These are phyloP conservation scores for Bombus fervidus DNA, from an alignment of 1,140 invertebrate species.

Conservation along the genomic window DNA sequence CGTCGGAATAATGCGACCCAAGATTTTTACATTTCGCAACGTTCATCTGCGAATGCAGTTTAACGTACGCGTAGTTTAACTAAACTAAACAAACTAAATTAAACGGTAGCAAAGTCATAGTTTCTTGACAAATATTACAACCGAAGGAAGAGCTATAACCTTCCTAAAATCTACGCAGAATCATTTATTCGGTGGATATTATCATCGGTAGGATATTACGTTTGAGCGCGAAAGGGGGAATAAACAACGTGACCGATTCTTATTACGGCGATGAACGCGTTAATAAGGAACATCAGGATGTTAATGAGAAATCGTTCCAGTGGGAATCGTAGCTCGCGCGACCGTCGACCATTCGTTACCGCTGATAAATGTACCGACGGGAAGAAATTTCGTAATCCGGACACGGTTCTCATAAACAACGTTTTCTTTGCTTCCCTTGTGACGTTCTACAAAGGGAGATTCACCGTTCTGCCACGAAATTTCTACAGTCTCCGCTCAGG, in stretches of 20 bases:
- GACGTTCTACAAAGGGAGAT: background rate
- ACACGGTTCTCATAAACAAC: slow-evolving; percentile 26
- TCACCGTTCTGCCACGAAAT: background rate
- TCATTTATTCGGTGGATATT: too few species aligned
- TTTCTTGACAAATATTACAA: too few species aligned
- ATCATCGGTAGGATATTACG: too few species aligned
- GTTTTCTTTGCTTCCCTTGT: slow-evolving; percentile 10
- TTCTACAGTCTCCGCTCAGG: background rate
- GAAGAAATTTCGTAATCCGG: slow-evolving; percentile 32
- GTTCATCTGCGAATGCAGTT: too few species aligned
- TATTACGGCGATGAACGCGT: background rate
- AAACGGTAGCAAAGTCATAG: too few species aligned
- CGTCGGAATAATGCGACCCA: too few species aligned
- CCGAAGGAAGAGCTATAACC: too few species aligned
- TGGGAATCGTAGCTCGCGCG: background rate
- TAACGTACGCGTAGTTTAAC: too few species aligned
- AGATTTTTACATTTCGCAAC: too few species aligned
- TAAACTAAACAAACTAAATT: too few species aligned
- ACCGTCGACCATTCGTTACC: slow-evolving; percentile 22
- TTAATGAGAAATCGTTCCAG: slow-evolving; percentile 7
- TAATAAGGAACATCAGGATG: background rate
- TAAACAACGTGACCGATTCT: background rate
- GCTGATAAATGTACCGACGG: background rate
- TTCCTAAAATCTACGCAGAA: background rate
- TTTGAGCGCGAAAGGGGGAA: background rate